Base-by-base conservation (phyloP, 2,113 vertebrate genomes). In the Nothocercus julius region DNA sequence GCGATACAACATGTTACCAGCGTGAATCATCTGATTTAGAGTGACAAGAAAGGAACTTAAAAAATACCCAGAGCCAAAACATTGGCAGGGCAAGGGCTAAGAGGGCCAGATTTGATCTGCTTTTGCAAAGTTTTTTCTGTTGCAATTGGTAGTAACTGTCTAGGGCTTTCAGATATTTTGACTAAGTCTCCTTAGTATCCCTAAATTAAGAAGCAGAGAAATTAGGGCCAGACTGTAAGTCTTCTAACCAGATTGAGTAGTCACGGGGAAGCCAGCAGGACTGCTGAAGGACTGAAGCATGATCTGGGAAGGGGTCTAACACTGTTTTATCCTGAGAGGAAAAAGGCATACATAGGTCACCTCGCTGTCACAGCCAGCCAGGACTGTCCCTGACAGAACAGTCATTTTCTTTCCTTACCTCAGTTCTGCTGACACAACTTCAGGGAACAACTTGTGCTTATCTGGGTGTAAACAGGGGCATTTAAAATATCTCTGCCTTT, bases 1-100 rank as follows among this genome's bases (percentile, higher is more conserved):
- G 96, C 61, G 92, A 97, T 97, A 96, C 97, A 97, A 85, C 97
- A 95, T 97, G 97, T 97, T 97, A 96, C 93, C 96, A 94, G 97
- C 82, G 82, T 95, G 97, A 97, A 97, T 97, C 97, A 97, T 96
- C 96, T 89, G 81, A 95, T 95, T 63, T 69, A 87, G 93, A 97
- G 96, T 95, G 98, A 97, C 96, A 95, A 92, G 91, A 95, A 97
- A 97, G 87, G 89, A 96, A 92, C 93, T 85, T 91, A 32, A 82
- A 95, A 95, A 97, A 77, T 27, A 95, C 80, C 75, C 94, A 89
- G 86, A 97, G 96, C 96, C 96, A 95, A 96, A 97, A 96, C 91
- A 96, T 79, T 80, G 96, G 88, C 94, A 97, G 94, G 54, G 93
- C 87, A 56, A 76, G 73, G 75, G 85, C 93, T 92, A 61, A 82